These are phyloP conservation scores for Sericinus montela DNA, from an alignment of 2,888 invertebrate genomes.

Conservation along the genomic window DNA sequence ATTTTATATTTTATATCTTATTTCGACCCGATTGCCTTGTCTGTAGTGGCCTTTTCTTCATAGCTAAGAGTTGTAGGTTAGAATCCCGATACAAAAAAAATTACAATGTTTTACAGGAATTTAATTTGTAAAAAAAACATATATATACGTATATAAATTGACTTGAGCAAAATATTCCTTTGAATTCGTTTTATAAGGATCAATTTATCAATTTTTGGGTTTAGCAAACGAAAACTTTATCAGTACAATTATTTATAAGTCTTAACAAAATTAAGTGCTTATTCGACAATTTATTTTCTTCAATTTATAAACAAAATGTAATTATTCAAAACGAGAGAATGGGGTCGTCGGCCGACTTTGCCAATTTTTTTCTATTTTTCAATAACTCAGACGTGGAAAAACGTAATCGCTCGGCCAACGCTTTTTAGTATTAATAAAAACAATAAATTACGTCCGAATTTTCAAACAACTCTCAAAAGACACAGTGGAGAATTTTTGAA, in stretches of 20 bases:
- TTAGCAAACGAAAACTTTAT: too few relatives aligned
- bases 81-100: too few relatives aligned
- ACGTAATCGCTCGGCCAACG: background rate
- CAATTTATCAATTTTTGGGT: too few relatives aligned
- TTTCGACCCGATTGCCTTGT: too few relatives aligned
- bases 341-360: constrained; percentile 17
- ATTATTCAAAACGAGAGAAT: constrained; percentile 14
- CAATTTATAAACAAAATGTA: constrained; percentile 8
- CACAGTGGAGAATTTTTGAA: background rate
- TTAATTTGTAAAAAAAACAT: too few relatives aligned
- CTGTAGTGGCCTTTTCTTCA: too few relatives aligned
- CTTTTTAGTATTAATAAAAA: constrained; percentile 4
- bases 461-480: background rate
- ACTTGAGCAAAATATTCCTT: too few relatives aligned
- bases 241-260: background rate
- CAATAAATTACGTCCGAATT: background rate
- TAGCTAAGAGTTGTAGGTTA: too few relatives aligned
- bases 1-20: too few relatives aligned
- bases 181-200: too few relatives aligned
- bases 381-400: constrained; percentile 10
- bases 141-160: too few relatives aligned
- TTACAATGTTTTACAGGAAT: too few relatives aligned
- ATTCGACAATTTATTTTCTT: constrained; percentile 7
- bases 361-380: constrained; percentile 17
- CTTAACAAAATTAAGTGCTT: constrained; percentile 9